Evolutionary conservation across 2,797 vertebrate genomes (phyloP).

Genomic region (Petrocephalus schoutedeni): DNA sequence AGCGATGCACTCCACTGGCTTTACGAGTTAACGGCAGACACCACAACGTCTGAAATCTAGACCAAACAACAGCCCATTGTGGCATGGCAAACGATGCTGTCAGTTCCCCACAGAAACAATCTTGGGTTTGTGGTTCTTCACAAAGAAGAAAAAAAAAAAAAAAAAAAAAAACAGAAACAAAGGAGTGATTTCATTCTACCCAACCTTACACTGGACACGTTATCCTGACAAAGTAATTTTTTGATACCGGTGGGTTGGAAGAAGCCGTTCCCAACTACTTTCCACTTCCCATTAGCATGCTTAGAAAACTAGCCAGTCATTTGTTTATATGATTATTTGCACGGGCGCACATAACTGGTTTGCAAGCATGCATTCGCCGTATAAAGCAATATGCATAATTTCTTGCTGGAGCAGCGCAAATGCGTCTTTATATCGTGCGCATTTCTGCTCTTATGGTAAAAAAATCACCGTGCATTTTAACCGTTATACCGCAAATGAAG

Average conservation of each 20-base stretch:
- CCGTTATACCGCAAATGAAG: no score
- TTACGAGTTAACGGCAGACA: background rate
- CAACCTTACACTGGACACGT: background rate
- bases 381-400: no score
- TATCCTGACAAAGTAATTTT: background rate
- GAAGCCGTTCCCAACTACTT: conserved; percentile 44
- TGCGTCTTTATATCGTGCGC: no score
- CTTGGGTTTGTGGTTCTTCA: conserved; percentile 14
- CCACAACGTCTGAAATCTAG: conserved; percentile 8
- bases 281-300: conserved; percentile 43
- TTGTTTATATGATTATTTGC: conserved; percentile 49
- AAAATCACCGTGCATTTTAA: no score
- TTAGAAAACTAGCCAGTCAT: conserved; percentile 35
- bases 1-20: background rate
- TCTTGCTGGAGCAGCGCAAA: no score
- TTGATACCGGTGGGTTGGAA: conserved; percentile 2
- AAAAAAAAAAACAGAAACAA: background rate
- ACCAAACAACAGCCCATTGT: conserved; percentile 20
- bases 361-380: no score
- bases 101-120: conserved; percentile 10
- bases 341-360: no score
- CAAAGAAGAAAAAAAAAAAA: background rate
- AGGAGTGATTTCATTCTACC: background rate
- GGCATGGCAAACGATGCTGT: background rate
- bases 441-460: no score